Evolutionary conservation across 2,113 vertebrate species (phyloP), one percentile per base, ranked within the genome.

Genomic region (Rhinoptilus africanus): DNA sequence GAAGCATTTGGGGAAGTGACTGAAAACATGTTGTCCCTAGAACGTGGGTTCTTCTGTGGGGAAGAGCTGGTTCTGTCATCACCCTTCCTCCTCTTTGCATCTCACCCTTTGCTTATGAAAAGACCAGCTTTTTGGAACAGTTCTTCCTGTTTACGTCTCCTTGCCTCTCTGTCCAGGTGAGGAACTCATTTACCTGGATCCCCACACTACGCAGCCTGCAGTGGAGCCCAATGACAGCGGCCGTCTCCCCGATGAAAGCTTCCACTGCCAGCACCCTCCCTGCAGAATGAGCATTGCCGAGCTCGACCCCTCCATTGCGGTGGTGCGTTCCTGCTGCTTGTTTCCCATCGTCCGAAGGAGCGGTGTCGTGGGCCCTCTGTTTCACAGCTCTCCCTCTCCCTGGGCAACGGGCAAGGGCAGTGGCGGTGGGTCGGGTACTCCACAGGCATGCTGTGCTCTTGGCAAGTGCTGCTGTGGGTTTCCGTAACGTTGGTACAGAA

Each of bases 241-340:
- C 87, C 97, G 97, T 59, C 96, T 99, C 69, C 98, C 98, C 0
- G 99, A 99, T 1, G 99, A 99, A 45, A 99, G 98, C 68, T 99
- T 99, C 98, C 99, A 99, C 91, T 99, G 99, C 97, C 99, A 99
- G 97, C 99, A 99, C 97, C 99, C 99, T 2, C 99, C 99, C 2
- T 99, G 99, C 96, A 98, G 99, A 91, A 99, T 99, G 99, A 98
- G 98, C 97, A 99, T 99, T 35, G 98, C 98, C 4, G 99, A 99
- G 93, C 98, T 99, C 14, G 99, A 99, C 97, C 99, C 99, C 1
- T 99, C 99, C 97, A 99, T 99, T 2, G 99, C 99, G 1, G 99
- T 99, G 98, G 99, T 99, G 97, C 3, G 98, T 97, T 34, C 43
- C 84, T 63, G 37, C 9, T 27, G 51, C 83, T 50, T 34, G 12